Evolutionary conservation across 2,888 invertebrate genomes (phyloP).

Genomic region (Ecliptopera silaceata): DNA sequence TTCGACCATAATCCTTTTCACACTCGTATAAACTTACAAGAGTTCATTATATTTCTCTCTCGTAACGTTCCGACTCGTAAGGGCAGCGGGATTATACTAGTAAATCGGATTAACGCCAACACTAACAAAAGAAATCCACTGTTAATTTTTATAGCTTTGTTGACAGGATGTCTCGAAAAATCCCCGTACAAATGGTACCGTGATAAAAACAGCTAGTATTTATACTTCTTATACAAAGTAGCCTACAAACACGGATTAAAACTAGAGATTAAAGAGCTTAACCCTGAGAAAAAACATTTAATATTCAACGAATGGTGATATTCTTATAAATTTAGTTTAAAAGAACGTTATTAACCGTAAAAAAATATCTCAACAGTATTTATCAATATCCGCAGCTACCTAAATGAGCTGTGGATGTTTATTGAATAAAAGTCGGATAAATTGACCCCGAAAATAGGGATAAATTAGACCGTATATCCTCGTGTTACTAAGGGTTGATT

Average conservation of each 20-base stretch:
- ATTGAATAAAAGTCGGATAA: no score
- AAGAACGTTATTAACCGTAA: no score
- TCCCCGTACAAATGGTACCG: slow-evolving; percentile 13
- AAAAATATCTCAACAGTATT: no score
- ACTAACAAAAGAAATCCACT: slow-evolving; percentile 47
- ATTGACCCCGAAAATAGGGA: neutral
- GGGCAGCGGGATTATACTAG: slow-evolving; percentile 56
- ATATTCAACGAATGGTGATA: no score
- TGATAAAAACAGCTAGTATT: neutral
- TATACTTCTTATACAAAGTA: no score
- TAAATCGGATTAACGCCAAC: slow-evolving; percentile 66
- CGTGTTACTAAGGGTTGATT: neutral
- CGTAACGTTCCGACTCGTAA: slow-evolving; percentile 22
- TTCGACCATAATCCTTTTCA: slow-evolving; percentile 14
- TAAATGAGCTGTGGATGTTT: no score
- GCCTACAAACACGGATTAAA: neutral
- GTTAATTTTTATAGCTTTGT: slow-evolving; percentile 33
- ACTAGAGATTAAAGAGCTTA: no score
- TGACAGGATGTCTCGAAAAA: slow-evolving; percentile 38
- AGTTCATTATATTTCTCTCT: slow-evolving; percentile 22
- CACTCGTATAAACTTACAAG: slow-evolving; percentile 18
- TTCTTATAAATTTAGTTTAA: no score
- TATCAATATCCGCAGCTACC: no score
- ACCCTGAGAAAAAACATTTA: no score
- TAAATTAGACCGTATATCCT: neutral